phyloP scores from a whole-genome alignment of 2,888 invertebrate species.

The Drosophila lutescens region DNA sequence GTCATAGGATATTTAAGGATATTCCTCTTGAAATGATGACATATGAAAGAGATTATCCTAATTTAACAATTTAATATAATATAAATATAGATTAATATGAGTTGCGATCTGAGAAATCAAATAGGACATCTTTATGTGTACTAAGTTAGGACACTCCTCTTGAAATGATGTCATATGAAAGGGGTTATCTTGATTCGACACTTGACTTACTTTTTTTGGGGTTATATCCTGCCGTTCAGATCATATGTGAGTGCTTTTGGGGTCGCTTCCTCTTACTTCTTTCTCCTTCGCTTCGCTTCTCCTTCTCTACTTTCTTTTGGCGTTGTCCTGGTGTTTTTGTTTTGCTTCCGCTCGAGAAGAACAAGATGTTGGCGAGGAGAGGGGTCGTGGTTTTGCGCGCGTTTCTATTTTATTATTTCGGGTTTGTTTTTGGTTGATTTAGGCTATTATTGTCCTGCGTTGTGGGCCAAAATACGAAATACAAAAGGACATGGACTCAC shows the following conservation, averaged over 20 bases:
- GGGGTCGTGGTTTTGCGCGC: constrained; percentile 54
- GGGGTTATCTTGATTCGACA: constrained; percentile 1
- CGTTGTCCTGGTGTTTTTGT: constrained; percentile 26
- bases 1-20: too few relatives aligned
- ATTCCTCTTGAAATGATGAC: too few relatives aligned
- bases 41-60: too few relatives aligned
- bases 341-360: constrained; percentile 27
- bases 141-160: too few relatives aligned
- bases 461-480: constrained; percentile 43
- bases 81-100: too few relatives aligned
- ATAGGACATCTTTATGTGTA: too few relatives aligned
- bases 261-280: neutral
- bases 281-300: neutral
- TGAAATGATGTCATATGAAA: too few relatives aligned
- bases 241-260: constrained; percentile 17
- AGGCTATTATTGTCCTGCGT: constrained; percentile 35
- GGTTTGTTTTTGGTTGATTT: neutral
- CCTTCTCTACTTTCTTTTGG: constrained; percentile 4
- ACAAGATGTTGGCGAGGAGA: neutral
- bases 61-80: too few relatives aligned
- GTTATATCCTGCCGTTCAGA: constrained; percentile 26
- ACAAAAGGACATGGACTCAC: constrained; percentile 43
- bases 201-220: constrained; percentile 33
- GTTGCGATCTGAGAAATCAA: too few relatives aligned
- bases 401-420: constrained; percentile 30